phyloP scores from a whole-genome alignment of 1,140 invertebrate species.

The Chrysoperla carnea region DNA sequence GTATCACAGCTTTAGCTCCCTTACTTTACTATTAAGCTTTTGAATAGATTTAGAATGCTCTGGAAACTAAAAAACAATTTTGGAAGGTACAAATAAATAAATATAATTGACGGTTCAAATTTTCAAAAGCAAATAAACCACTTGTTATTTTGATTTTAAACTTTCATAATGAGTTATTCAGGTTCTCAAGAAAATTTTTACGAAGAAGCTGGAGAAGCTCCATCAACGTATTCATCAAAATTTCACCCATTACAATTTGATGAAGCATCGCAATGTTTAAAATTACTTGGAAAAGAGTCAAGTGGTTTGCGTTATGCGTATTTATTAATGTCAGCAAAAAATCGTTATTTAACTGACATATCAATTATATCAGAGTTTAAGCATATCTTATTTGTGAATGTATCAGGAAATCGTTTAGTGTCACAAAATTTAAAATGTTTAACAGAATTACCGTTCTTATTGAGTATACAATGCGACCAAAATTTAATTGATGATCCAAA shows the following conservation, averaged over 20 bases:
- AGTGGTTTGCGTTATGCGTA: conserved; percentile 20
- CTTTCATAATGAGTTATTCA: too few relatives aligned
- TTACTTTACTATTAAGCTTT: too few relatives aligned
- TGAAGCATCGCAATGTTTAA: conserved; percentile 16
- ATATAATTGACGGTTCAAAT: too few relatives aligned
- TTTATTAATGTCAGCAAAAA: conserved; percentile 14
- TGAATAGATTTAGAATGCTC: too few relatives aligned
- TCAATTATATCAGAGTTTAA: conserved; percentile 24
- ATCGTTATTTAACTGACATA: conserved; percentile 24
- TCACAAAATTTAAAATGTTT: conserved; percentile 24
- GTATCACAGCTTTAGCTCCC: too few relatives aligned
- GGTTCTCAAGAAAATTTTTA: too few relatives aligned
- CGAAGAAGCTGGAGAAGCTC: too few relatives aligned
- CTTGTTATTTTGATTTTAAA: too few relatives aligned
- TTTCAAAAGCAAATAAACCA: too few relatives aligned
- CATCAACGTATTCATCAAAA: too few relatives aligned
- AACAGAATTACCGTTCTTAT: conserved; percentile 25
- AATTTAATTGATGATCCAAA: conserved; percentile 25
- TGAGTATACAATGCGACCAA: conserved; percentile 29
- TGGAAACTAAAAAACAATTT: too few relatives aligned
- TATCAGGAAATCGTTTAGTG: conserved; percentile 29
- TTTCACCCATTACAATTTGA: conserved; percentile 14
- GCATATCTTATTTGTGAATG: conserved; percentile 30
- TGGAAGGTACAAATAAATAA: too few relatives aligned
- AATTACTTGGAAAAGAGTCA: conserved; percentile 19